phyloP scores from a whole-genome alignment of 1,140 invertebrate genomes.

The Calliphora vicina region DNA sequence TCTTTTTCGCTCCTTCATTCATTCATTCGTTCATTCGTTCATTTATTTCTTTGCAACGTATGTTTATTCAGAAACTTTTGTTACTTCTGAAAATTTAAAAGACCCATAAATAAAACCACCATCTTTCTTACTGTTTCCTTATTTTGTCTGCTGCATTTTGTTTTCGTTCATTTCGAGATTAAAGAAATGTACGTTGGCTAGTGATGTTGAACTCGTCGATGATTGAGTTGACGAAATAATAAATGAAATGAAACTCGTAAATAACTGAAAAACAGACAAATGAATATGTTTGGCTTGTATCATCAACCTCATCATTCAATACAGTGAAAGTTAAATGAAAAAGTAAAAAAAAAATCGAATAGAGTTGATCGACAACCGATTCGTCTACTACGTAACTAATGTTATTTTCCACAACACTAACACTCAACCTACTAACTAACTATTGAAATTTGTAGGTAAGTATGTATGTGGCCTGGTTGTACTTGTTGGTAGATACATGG shows the following conservation, averaged over 20 bases:
- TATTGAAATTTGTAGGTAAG: no score
- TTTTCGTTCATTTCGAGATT: neutral
- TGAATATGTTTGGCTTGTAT: neutral
- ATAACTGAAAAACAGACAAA: no score
- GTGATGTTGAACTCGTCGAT: neutral
- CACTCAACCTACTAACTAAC: neutral
- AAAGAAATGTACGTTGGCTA: neutral
- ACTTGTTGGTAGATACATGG: neutral
- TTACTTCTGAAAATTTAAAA: neutral
- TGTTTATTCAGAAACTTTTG: constrained; percentile 4
- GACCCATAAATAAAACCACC: constrained; percentile 3
- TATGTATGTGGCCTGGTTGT: neutral
- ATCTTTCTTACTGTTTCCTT: neutral
- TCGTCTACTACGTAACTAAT: neutral
- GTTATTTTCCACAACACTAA: neutral
- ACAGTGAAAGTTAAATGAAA: neutral
- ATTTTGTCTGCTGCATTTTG: neutral
- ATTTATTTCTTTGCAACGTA: neutral
- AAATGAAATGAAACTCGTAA: no score
- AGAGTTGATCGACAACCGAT: neutral
- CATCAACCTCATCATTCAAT: neutral
- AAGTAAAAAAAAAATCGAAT: neutral
- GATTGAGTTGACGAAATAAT: neutral
- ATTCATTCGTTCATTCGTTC: neutral
- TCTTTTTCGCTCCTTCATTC: no score